These are phyloP conservation scores for Lycaon pictus DNA, from an alignment of 2,113 vertebrate genomes.

Conservation along the genomic window DNA sequence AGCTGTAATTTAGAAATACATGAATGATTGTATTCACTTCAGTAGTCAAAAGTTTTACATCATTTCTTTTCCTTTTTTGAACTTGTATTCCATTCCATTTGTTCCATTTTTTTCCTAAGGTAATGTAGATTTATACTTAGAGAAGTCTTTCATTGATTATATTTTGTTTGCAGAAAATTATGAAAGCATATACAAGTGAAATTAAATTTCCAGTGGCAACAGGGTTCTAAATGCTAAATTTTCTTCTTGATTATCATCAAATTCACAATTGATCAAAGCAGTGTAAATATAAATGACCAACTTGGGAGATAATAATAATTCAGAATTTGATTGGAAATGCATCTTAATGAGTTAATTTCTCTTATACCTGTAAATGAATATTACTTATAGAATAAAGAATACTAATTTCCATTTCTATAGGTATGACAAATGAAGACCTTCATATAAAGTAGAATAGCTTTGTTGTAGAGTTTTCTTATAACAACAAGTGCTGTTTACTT, in stretches of 20 bases:
- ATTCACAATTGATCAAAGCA: not conserved
- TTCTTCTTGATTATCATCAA: not conserved
- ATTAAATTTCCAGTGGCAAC: not conserved
- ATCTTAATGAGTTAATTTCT: not conserved
- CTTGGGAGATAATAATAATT: not conserved
- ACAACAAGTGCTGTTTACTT: not conserved
- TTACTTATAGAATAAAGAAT: not conserved
- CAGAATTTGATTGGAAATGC: not conserved
- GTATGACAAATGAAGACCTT: not conserved
- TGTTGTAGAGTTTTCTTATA: not conserved
- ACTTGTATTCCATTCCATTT: not conserved
- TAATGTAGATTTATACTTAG: not conserved
- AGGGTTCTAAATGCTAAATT: not conserved
- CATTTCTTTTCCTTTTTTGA: not conserved
- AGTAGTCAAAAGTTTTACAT: not conserved
- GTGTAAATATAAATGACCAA: not conserved
- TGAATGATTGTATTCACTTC: not conserved
- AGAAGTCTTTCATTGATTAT: not conserved
- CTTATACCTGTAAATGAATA: not conserved
- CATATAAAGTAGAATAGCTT: not conserved
- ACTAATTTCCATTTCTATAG: conserved; percentile 14
- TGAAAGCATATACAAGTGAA: not conserved
- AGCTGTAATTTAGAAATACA: not conserved
- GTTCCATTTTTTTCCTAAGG: not conserved
- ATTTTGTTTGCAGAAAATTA: not conserved